These are phyloP conservation scores for Myrmecophaga tridactyla DNA, from an alignment of 2,113 vertebrate genomes.

Conservation along the genomic window DNA sequence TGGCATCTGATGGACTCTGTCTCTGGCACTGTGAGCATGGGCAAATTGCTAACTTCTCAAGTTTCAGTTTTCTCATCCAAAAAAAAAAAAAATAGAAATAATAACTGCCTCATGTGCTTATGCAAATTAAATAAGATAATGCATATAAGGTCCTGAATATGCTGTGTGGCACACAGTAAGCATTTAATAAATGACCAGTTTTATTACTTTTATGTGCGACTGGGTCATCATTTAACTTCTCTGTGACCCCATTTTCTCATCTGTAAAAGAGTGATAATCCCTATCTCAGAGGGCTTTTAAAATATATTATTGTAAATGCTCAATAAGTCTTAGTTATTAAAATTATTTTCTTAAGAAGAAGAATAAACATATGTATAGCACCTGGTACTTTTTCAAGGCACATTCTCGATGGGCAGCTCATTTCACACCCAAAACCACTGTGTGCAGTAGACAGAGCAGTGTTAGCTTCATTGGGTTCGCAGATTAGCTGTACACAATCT, in stretches of 20 bases:
- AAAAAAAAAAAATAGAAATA: background rate
- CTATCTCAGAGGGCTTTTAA: background rate
- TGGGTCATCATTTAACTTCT: slow-evolving; percentile 1
- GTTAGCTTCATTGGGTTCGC: background rate
- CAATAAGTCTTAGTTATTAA: slow-evolving; percentile 37
- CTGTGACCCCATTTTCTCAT: background rate
- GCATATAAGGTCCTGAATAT: background rate
- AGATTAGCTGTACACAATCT: background rate
- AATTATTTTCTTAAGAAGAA: slow-evolving; percentile 46
- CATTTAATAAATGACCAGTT: background rate
- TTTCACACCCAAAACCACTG: background rate
- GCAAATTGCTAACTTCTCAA: background rate
- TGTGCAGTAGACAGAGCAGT: background rate
- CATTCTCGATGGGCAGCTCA: background rate
- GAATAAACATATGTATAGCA: slow-evolving; percentile 24
- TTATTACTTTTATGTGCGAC: background rate
- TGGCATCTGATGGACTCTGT: background rate
- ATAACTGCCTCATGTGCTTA: background rate
- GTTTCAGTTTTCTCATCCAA: background rate
- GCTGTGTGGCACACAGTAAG: background rate
- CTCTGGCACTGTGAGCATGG: background rate
- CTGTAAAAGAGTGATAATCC: slow-evolving; percentile 23
- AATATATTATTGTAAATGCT: slow-evolving; percentile 8
- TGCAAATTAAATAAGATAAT: background rate
- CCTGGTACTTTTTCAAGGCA: background rate